These are phyloP conservation scores for Lutraria rhynchaena DNA, from an alignment of 1,140 invertebrate species.

Conservation along the genomic window DNA sequence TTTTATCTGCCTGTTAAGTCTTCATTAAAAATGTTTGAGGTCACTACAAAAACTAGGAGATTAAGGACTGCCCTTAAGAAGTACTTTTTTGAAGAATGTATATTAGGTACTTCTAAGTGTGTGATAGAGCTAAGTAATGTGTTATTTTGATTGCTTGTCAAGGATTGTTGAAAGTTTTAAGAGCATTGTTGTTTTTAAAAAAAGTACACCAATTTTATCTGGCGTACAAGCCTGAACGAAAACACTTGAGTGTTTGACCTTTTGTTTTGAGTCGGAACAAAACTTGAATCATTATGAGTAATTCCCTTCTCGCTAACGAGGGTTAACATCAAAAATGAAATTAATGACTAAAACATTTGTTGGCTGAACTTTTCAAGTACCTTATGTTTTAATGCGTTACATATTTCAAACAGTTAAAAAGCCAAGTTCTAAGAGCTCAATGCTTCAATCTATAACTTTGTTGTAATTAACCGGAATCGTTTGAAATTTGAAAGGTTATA, in stretches of 20 bases:
- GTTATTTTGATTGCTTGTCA: too few species aligned
- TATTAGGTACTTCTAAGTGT: too few species aligned
- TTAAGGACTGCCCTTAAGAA: too few species aligned
- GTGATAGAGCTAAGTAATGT: too few species aligned
- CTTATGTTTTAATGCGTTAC: conserved; percentile 30
- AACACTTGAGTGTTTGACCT: conserved; percentile 33
- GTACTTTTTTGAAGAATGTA: too few species aligned
- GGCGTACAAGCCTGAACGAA: not conserved
- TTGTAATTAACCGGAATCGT: conserved; percentile 22
- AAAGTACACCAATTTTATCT: not conserved
- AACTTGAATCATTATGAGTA: conserved; percentile 38
- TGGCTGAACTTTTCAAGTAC: conserved; percentile 40
- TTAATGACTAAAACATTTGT: conserved; percentile 56
- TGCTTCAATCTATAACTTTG: not conserved
- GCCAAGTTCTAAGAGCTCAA: not conserved
- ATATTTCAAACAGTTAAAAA: conserved; percentile 43
- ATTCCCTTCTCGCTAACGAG: conserved; percentile 29
- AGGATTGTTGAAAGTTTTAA: too few species aligned
- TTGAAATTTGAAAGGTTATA: conserved; percentile 12
- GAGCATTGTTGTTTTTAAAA: conserved; percentile 20
- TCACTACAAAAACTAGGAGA: too few species aligned
- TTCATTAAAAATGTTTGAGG: too few species aligned
- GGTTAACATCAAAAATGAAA: conserved; percentile 49
- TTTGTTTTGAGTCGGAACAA: conserved; percentile 15
- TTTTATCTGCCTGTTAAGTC: too few species aligned